Base-by-base conservation (phyloP, 2,888 invertebrate species). In the Zygogramma bicolorata region DNA sequence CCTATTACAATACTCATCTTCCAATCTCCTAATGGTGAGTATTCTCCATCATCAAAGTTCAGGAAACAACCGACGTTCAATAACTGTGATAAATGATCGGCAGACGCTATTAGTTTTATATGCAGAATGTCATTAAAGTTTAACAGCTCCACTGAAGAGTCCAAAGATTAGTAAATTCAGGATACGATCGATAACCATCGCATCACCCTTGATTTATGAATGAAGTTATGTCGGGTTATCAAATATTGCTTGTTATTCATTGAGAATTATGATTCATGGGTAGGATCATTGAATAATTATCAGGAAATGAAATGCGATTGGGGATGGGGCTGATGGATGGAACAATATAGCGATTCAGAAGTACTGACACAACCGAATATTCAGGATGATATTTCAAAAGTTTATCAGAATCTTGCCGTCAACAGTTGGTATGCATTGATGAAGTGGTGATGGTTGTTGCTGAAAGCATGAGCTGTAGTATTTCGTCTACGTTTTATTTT, bases 101-200 rank as follows among this genome's bases (percentile, higher is more conserved):
- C 57, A 18, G 61, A 66, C 46, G 72, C 72, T 72, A 72, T 74
- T 70, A 74, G 70, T 70, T 74, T 74, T 70, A 68, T 73, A 70
- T 68, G 74, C 68, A 70, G 31, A 63, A 70, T 60, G 70, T 70
- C 68, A 74, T 66, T 74, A 68, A 68, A 74, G 57, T 73, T 73
- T 53, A 62, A 67, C 67, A 65, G 68, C 68, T 73, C 42, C 65
- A 53, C 53, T 69, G 61, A 60, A 53, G 62, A 65, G 65, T 69
- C 69, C 38, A 61, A 65, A 66, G 72, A 68, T 67, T 49, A 62
- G 25, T 57, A 34, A 70, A 65, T 58, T 61, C 25, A 40, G 60
- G 66, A 60, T 66, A 66, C 61, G 61, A 70, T 66, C 65, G 70
- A 70, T 70, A 70, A 49, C 65, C 65, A 60, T 49, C 60, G 58